Conservation (phyloP, 2,113 vertebrate species). For the Entomyzon cyanotis region DNA sequence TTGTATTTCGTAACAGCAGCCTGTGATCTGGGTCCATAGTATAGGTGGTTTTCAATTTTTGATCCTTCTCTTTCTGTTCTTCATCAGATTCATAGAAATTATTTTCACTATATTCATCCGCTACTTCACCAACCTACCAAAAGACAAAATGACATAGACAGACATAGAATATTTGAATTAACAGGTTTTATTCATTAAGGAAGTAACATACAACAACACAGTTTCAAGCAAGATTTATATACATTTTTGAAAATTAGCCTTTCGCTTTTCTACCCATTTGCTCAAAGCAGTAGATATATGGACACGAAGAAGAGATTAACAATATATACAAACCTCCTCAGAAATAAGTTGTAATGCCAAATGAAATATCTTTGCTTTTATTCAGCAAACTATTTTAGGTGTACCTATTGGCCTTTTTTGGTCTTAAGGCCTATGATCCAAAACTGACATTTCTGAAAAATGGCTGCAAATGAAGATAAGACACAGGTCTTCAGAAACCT, state of each 20-base stretch:
- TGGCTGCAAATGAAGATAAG: background rate
- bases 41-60: constrained; percentile 70
- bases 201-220: background rate
- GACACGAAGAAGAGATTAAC: background rate
- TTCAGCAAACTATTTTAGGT: background rate
- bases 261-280: background rate
- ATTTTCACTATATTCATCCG: constrained; percentile 82
- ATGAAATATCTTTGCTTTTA: background rate
- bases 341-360: background rate
- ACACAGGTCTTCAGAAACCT: background rate
- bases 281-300: background rate
- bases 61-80: constrained; percentile 75
- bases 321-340: background rate
- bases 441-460: background rate
- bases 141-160: background rate
- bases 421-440: background rate
- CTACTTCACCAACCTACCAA: constrained; percentile 73
- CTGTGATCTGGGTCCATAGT: constrained; percentile 97
- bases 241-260: background rate
- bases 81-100: constrained; percentile 92
- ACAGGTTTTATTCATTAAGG: background rate
- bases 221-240: background rate
- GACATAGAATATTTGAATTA: background rate
- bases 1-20: constrained; percentile 91
- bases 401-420: background rate